Percentiles rank a stretch among this genome's conserved stretches.
Evolutionary conservation across 92 coral and sea anemone genomes (phyloP).

Genomic region (Montipora capitata): DNA sequence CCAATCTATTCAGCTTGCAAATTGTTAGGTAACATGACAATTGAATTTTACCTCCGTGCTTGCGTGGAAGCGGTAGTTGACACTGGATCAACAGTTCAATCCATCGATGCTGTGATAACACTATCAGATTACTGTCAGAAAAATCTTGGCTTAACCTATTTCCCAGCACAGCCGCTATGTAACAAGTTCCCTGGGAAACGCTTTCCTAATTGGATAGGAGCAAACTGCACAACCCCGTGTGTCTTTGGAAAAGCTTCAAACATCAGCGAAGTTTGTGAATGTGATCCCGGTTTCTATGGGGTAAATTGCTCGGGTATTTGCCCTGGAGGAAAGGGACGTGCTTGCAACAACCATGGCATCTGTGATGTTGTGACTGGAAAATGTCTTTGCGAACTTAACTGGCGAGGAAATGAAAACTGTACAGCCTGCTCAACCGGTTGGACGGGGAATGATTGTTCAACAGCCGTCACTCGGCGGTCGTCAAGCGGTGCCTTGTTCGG

Average conservation of each 20-base stretch:
- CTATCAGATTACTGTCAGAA: slow-evolving; percentile 93
- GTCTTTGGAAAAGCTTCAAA: slow-evolving; percentile 85
- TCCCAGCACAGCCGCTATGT: slow-evolving; percentile 96
- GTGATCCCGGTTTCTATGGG: slow-evolving; percentile 91
- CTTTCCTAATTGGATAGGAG: slow-evolving; percentile 97
- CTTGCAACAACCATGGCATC: slow-evolving; percentile 88
- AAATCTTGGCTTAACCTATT: slow-evolving; percentile 70
- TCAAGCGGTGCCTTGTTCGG: slow-evolving; percentile 62
- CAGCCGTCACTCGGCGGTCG: slow-evolving; percentile 77
- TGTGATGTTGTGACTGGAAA: slow-evolving; percentile 83
- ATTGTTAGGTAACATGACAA: slow-evolving; percentile 78
- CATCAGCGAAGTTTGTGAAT: slow-evolving; percentile 74
- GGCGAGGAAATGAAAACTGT: slow-evolving; percentile 94
- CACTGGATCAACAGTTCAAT: slow-evolving; percentile 71
- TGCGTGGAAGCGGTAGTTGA: slow-evolving; percentile 83
- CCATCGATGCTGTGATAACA: slow-evolving; percentile 87
- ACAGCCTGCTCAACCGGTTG: slow-evolving; percentile 88
- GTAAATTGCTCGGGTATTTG: slow-evolving; percentile 87
- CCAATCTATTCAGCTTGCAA: slow-evolving; percentile 80
- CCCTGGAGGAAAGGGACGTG: slow-evolving; percentile 90
- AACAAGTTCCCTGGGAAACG: slow-evolving; percentile 87
- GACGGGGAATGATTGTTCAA: slow-evolving; percentile 93
- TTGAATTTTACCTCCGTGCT: slow-evolving; percentile 85
- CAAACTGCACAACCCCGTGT: slow-evolving; percentile 88
- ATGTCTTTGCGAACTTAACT: slow-evolving; percentile 88